These are phyloP conservation scores for Ypsolopha sequella DNA, from an alignment of 2,888 invertebrate genomes.

Conservation along the genomic window DNA sequence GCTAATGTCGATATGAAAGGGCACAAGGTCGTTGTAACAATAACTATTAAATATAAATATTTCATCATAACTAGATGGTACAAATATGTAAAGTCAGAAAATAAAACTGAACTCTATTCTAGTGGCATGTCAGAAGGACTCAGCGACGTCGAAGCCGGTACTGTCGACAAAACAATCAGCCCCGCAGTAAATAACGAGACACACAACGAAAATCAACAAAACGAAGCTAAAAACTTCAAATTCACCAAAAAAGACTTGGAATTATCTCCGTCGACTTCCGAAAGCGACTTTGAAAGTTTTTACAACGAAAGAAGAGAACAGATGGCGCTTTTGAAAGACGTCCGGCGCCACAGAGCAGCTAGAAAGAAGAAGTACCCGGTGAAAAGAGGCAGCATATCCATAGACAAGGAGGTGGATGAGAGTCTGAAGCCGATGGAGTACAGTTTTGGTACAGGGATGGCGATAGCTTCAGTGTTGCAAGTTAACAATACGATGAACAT, in stretches of 20 bases:
- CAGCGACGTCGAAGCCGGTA: conserved; percentile 26
- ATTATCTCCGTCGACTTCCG: conserved; percentile 37
- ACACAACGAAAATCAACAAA: conserved; percentile 7
- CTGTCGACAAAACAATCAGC: conserved; percentile 17
- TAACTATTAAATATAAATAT: conserved; percentile 13
- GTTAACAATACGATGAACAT: conserved; percentile 28
- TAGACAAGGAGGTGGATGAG: conserved; percentile 41
- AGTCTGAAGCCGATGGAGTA: conserved; percentile 57
- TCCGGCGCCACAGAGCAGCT: conserved; percentile 37
- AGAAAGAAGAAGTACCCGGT: conserved; percentile 41
- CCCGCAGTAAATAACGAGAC: conserved; percentile 9
- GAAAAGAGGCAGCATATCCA: conserved; percentile 15
- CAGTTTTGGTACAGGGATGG: conserved; percentile 58
- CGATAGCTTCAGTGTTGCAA: conserved; percentile 59
- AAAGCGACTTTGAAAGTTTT: conserved; percentile 37
- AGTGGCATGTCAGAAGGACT: conserved; percentile 22
- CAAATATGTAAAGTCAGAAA: conserved; percentile 16
- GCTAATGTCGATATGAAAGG: conserved; percentile 15
- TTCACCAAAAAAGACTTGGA: conserved; percentile 45
- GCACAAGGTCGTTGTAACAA: conserved; percentile 31
- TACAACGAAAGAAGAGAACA: conserved; percentile 12
- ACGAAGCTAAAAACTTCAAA: conserved; percentile 17
- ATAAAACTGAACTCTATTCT: conserved; percentile 13
- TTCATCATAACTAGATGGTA: conserved; percentile 29
- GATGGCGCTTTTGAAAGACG: conserved; percentile 33